Evolutionary conservation across 2,888 invertebrate species (phyloP).

Genomic region (Melanchra persicariae): DNA sequence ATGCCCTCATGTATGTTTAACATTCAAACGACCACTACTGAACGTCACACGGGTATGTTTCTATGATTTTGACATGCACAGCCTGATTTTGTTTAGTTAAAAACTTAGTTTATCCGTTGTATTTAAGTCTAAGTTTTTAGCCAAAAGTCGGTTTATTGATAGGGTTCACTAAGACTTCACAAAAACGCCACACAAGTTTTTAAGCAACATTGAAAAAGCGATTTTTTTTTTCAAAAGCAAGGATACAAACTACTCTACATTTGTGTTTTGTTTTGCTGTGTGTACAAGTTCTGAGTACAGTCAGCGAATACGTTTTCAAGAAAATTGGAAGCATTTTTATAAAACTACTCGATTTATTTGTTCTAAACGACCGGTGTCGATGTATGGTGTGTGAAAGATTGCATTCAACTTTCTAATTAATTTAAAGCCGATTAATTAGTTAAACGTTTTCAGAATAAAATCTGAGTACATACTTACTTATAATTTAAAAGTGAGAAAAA

Average conservation of each 20-base stretch:
- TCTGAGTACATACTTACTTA: too few relatives aligned
- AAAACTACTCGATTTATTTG: slow-evolving; percentile 29
- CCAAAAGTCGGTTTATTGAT: slow-evolving; percentile 16
- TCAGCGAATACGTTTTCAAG: slow-evolving; percentile 30
- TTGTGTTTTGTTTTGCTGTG: slow-evolving; percentile 48
- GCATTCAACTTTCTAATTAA: slow-evolving; percentile 35
- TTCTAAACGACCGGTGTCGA: slow-evolving; percentile 45
- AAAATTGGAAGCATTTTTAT: slow-evolving; percentile 30
- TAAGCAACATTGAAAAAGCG: slow-evolving; percentile 54
- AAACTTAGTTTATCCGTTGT: slow-evolving; percentile 18
- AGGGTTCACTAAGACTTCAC: slow-evolving; percentile 30
- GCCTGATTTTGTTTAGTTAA: slow-evolving; percentile 31
- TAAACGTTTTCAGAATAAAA: not conserved
- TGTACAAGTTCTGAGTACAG: slow-evolving; percentile 38
- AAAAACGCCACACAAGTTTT: slow-evolving; percentile 52
- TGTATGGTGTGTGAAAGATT: slow-evolving; percentile 55
- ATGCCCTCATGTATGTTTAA: slow-evolving; percentile 53
- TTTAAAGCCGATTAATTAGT: slow-evolving; percentile 4
- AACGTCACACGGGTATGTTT: slow-evolving; percentile 46
- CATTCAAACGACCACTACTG: slow-evolving; percentile 49
- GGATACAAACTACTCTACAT: slow-evolving; percentile 37
- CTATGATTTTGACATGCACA: slow-evolving; percentile 72
- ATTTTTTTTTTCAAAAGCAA: slow-evolving; percentile 28
- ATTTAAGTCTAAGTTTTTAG: slow-evolving; percentile 25
- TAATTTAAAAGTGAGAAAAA: too few relatives aligned